A percentile compares a stretch with the other conserved stretches of the same genome.
Conservation (phyloP, 2,797 vertebrate genomes). For the Streptopelia turtur region DNA sequence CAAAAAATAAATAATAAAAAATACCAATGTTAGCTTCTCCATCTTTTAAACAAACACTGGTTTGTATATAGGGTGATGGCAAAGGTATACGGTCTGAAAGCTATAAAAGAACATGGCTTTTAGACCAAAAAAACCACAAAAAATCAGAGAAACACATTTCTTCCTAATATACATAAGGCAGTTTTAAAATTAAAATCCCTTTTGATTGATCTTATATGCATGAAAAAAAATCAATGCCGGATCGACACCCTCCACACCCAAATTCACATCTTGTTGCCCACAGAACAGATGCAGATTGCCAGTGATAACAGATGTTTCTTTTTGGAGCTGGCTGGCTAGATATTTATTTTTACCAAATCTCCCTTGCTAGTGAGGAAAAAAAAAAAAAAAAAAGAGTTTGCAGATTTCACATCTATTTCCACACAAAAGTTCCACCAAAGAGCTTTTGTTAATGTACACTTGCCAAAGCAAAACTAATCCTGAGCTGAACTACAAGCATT, state of each 20-base stretch:
- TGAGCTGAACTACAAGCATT: neutral
- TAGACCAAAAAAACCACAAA: neutral
- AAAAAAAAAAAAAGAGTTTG: neutral
- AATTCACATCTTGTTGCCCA: neutral
- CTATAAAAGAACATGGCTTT: neutral
- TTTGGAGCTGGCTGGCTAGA: neutral
- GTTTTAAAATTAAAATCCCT: neutral
- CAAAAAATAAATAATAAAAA: neutral
- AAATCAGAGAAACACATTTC: neutral
- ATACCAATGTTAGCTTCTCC: neutral
- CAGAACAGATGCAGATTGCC: neutral
- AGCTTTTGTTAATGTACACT: neutral
- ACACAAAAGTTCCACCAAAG: neutral
- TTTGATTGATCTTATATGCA: neutral
- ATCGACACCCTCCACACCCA: neutral
- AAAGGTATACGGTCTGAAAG: neutral
- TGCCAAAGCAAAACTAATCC: constrained; percentile 14
- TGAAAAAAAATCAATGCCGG: neutral
- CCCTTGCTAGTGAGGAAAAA: neutral
- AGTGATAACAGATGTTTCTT: neutral
- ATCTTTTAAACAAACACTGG: neutral
- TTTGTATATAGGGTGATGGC: neutral
- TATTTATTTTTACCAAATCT: neutral
- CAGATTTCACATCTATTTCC: neutral
- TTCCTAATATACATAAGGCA: neutral